Base-by-base conservation (phyloP, 2,797 vertebrate genomes). In the Otus scops region DNA sequence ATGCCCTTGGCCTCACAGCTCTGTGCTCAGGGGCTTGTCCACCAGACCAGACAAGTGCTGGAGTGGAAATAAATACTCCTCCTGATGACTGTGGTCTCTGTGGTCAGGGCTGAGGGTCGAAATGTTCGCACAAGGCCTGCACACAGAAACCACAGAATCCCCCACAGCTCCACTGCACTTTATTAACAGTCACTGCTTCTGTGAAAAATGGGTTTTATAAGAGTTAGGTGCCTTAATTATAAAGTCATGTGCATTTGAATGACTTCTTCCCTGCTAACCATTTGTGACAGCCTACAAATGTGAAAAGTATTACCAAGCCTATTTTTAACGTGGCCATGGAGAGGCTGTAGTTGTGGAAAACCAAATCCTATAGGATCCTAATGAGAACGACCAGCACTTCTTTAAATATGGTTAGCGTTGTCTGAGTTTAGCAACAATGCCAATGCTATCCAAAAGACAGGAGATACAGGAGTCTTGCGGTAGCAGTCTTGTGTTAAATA, bases 261-360 rank as follows among this genome's bases (percentile, higher is more conserved):
- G 97, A 93, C 94, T 96, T 92, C 61, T 43, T 97, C 79, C 59
- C 89, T 67, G 85, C 93, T 96, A 96, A 97, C 92, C 36, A 1
- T 93, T 96, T 96, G 85, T 83, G 96, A 95, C 96, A 97, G 97
- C 92, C 92, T 97, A 97, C 96, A 97, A 97, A 97, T 97, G 98
- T 95, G 94, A 97, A 97, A 97, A 98, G 93, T 96, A 97, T 97
- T 96, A 95, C 96, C 92, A 82, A 94, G 50, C 75, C 93, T 97
- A 96, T 97, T 97, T 98, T 98, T 97, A 97, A 96, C 59, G 3
- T 84, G 95, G 82, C 92, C 93, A 93, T 95, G 94, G 96, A 96
- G 97, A 95, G 92, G 75, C 93, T 88, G 84, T 73, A 89, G 76
- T 53, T 92, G 89, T 87, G 88, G 90, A 63, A 91, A 91, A 76